Conservation (phyloP, 2,797 vertebrate species). For the Pseudochaenichthys georgianus region DNA sequence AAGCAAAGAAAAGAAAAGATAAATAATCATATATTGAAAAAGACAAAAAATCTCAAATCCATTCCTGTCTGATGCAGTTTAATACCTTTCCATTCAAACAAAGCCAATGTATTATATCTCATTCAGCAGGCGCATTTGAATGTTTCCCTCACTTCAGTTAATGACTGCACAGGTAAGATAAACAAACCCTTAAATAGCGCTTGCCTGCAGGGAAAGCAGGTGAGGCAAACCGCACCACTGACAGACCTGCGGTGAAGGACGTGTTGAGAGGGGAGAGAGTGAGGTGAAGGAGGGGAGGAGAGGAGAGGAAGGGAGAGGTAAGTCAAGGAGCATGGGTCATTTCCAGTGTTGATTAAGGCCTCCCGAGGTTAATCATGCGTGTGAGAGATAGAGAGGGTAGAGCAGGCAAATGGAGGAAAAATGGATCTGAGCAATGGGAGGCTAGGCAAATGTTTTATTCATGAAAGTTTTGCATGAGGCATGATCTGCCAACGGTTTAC, state of each 20-base stretch:
- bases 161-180: slow-evolving; percentile 48
- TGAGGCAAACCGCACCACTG: slow-evolving; percentile 40
- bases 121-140: neutral
- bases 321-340: slow-evolving; percentile 83
- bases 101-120: slow-evolving; percentile 6
- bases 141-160: slow-evolving; percentile 20
- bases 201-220: slow-evolving; percentile 37
- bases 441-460: slow-evolving; percentile 85
- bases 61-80: neutral
- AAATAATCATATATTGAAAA: slow-evolving; percentile 10
- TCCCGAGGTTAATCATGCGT: slow-evolving; percentile 82
- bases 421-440: slow-evolving; percentile 78
- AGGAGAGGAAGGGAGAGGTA: slow-evolving; percentile 56
- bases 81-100: neutral
- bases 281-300: slow-evolving; percentile 60
- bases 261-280: slow-evolving; percentile 51
- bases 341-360: slow-evolving; percentile 86
- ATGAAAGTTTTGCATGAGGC: slow-evolving; percentile 85
- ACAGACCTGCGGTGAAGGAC: slow-evolving; percentile 37
- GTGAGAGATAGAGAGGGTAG: slow-evolving; percentile 76
- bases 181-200: slow-evolving; percentile 34
- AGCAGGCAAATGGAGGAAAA: slow-evolving; percentile 71
- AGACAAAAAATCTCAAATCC: slow-evolving; percentile 3
- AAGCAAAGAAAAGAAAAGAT: neutral
- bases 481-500: slow-evolving; percentile 83